These are phyloP conservation scores for Saturnia pavonia DNA, from an alignment of 2,888 invertebrate species.

Conservation along the genomic window DNA sequence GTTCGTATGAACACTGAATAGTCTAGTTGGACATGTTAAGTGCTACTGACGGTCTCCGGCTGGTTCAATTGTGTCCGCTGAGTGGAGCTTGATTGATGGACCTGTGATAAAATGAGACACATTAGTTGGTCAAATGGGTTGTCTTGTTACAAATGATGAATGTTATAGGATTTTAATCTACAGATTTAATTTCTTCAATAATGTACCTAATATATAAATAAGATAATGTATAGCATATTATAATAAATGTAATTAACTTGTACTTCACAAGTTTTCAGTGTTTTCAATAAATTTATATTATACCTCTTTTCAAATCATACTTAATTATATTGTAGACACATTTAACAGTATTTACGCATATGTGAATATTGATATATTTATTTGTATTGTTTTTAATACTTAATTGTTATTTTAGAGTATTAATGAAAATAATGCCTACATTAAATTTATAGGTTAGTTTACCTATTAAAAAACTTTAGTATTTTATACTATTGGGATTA, in stretches of 20 bases:
- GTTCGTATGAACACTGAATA: constrained; percentile 68
- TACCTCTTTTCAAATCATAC: background rate
- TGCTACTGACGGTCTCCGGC: constrained; percentile 71
- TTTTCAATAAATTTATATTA: background rate
- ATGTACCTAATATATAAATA: background rate
- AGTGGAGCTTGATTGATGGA: constrained; percentile 80
- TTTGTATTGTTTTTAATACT: background rate
- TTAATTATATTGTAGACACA: too few relatives aligned
- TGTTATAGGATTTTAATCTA: constrained; percentile 52
- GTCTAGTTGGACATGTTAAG: constrained; percentile 79
- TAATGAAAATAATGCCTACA: too few relatives aligned
- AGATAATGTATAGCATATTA: background rate
- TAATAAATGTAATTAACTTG: background rate
- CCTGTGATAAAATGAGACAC: constrained; percentile 81
- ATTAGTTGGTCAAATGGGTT: constrained; percentile 79
- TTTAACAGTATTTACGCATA: background rate
- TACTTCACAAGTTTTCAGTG: background rate
- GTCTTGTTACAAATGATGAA: constrained; percentile 74
- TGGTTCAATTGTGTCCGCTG: constrained; percentile 77
- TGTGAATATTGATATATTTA: background rate
- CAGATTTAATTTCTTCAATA: constrained; percentile 26
- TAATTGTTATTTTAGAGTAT: background rate
- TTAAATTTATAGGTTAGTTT: too few relatives aligned
- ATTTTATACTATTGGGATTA: too few relatives aligned
- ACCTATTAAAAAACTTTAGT: too few relatives aligned